A percentile compares a stretch with the other conserved stretches of the same genome.
These are phyloP conservation scores for Monodelphis domestica DNA, from an alignment of 2,797 vertebrate species.

Conservation along the genomic window DNA sequence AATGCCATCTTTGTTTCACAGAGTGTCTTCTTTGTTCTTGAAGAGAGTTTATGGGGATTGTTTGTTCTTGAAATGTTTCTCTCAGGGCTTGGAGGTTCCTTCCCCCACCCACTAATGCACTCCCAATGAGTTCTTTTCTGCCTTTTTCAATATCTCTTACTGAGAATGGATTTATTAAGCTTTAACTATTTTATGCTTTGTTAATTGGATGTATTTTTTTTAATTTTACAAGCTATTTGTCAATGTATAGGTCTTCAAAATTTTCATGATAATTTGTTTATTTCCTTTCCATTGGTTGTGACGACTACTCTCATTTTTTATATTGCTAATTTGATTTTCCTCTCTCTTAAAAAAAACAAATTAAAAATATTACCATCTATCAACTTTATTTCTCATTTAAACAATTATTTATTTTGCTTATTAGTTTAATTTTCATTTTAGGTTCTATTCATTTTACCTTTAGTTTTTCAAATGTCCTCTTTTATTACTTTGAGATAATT, in stretches of 20 bases:
- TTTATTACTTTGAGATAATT: not conserved
- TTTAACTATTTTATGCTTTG: not conserved
- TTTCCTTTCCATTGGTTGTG: not conserved
- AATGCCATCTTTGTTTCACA: not conserved
- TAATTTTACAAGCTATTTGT: not conserved
- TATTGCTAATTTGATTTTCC: not conserved
- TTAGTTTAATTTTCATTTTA: not conserved
- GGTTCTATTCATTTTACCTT: not conserved
- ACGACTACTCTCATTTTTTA: not conserved
- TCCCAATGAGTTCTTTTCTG: not conserved
- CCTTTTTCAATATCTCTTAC: not conserved
- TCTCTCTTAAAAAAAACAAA: not conserved
- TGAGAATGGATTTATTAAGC: not conserved
- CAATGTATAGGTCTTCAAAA: not conserved
- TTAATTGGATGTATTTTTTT: not conserved
- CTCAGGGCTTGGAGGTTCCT: not conserved
- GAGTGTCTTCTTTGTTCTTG: not conserved
- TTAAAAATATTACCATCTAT: not conserved
- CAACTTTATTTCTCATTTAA: not conserved
- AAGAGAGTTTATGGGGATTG: not conserved
- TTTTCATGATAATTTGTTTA: not conserved
- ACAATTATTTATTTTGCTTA: not conserved
- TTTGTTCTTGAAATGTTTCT: not conserved
- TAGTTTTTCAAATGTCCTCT: not conserved
- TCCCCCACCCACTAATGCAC: not conserved